A percentile compares a stretch with the other conserved stretches of the same genome.
Evolutionary conservation across 2,888 invertebrate species (phyloP).

Genomic region (Apodemia hepburni): DNA sequence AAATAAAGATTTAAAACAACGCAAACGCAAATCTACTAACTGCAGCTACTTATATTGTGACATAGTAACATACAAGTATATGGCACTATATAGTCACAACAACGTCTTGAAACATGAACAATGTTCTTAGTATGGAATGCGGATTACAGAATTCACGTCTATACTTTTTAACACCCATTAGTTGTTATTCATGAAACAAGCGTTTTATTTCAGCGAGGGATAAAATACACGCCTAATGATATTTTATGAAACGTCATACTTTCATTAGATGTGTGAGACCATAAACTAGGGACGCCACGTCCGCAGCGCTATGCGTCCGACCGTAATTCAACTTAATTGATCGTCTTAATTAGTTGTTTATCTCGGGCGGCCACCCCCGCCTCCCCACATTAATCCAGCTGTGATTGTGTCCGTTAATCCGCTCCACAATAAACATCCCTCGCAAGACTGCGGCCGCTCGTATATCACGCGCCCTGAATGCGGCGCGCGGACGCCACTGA

Average conservation of each 20-base stretch:
- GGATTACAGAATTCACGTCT: too few relatives aligned
- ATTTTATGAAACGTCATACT: neutral
- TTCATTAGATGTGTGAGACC: neutral
- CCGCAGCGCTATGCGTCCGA: constrained; percentile 1
- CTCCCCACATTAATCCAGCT: constrained; percentile 22
- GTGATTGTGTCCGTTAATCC: constrained; percentile 29
- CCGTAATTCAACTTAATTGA: constrained; percentile 27
- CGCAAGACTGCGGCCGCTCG: constrained; percentile 23
- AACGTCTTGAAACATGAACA: too few relatives aligned
- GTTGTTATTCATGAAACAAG: too few relatives aligned
- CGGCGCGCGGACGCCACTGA: neutral
- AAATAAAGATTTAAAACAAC: too few relatives aligned
- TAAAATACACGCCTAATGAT: too few relatives aligned
- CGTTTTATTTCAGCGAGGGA: too few relatives aligned
- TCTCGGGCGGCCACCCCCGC: constrained; percentile 5
- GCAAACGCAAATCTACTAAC: too few relatives aligned
- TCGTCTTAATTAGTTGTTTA: constrained; percentile 28
- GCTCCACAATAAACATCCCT: constrained; percentile 25
- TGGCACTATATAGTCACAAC: too few relatives aligned
- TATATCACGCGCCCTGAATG: neutral
- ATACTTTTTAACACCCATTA: too few relatives aligned
- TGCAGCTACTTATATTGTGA: too few relatives aligned
- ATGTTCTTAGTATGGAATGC: too few relatives aligned
- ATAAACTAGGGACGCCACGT: neutral
- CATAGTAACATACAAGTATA: too few relatives aligned